Conservation (phyloP, 2,113 vertebrate genomes). For the Jaculus jaculus region DNA sequence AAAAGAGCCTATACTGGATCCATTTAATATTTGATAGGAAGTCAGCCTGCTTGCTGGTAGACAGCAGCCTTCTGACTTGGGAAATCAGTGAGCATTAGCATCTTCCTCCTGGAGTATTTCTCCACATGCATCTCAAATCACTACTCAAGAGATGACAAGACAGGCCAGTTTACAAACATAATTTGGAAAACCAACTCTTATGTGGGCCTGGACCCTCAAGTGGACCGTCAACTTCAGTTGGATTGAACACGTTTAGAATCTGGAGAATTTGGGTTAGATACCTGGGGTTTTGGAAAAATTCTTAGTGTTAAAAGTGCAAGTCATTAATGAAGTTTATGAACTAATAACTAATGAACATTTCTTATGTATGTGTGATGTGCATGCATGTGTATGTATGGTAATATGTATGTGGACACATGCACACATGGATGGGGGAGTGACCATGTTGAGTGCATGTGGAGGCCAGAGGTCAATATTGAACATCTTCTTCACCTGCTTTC, state of each 20-base stretch:
- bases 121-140: rapidly evolving
- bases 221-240: neutral
- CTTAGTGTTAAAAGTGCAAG: neutral
- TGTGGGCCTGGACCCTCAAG: neutral
- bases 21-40: neutral
- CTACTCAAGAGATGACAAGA: rapidly evolving
- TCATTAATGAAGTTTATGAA: neutral
- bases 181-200: neutral
- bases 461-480: too few relatives aligned
- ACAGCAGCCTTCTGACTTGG: too few relatives aligned
- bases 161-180: rapidly evolving
- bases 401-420: too few relatives aligned
- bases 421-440: too few relatives aligned
- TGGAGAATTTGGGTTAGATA: rapidly evolving
- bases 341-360: neutral
- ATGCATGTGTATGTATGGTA: neutral
- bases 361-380: neutral
- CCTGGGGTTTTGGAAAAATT: neutral
- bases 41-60: neutral
- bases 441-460: too few relatives aligned
- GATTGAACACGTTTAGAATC: rapidly evolving
- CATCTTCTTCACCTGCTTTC: too few relatives aligned
- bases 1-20: neutral
- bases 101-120: neutral
- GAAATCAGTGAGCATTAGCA: rapidly evolving